phyloP scores from a whole-genome alignment of 2,888 invertebrate genomes.

The Aporophyla lueneburgensis region DNA sequence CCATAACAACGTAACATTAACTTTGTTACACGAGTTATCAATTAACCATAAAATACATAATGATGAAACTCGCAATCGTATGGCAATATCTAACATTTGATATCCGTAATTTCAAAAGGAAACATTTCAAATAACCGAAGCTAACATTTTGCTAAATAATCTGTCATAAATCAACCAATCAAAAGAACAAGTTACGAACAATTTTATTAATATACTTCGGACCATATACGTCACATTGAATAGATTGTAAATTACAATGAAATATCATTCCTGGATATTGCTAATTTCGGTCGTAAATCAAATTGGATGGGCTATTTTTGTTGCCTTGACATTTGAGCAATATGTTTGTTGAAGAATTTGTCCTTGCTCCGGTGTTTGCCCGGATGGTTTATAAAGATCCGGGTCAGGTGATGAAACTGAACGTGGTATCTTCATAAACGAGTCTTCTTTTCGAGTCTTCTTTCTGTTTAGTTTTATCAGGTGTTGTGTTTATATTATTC shows the following conservation, averaged over 20 bases:
- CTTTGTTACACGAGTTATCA: neutral
- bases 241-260: conserved; percentile 40
- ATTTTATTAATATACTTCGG: conserved; percentile 35
- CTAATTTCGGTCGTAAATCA: conserved; percentile 52
- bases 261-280: conserved; percentile 54
- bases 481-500: neutral
- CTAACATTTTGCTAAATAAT: conserved; percentile 29
- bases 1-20: neutral
- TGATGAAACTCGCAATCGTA: conserved; percentile 27
- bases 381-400: conserved; percentile 70
- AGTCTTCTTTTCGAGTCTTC: fast-evolving
- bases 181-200: conserved; percentile 36
- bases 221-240: conserved; percentile 43
- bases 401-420: conserved; percentile 63
- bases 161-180: conserved; percentile 43
- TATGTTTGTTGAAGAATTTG: conserved; percentile 55
- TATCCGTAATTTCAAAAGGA: conserved; percentile 12
- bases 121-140: conserved; percentile 6
- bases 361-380: conserved; percentile 76
- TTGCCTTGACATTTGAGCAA: conserved; percentile 64
- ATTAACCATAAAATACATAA: conserved; percentile 24
- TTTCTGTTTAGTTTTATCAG: neutral
- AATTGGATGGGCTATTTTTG: conserved; percentile 36
- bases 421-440: conserved; percentile 22
- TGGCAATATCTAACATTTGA: conserved; percentile 14